phyloP scores from a whole-genome alignment of 2,113 vertebrate species.

The Tretioscincus oriximinensis region DNA sequence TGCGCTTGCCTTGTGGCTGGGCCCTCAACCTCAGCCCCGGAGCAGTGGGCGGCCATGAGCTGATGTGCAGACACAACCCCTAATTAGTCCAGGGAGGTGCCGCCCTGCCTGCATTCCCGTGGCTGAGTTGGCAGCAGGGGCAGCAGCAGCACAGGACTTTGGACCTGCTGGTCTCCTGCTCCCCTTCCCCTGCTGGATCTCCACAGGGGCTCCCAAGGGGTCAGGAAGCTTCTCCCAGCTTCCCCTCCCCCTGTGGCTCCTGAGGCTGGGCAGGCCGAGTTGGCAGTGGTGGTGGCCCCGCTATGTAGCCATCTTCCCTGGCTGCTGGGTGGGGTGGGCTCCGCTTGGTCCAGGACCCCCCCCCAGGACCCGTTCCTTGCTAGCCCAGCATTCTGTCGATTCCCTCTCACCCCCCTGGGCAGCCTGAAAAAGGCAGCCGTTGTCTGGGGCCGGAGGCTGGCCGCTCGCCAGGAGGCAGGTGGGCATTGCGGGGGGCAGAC shows the following conservation, averaged over 20 bases:
- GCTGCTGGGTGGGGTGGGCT: too few relatives aligned
- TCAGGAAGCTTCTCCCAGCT: not conserved
- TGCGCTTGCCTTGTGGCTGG: not conserved
- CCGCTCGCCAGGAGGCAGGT: not conserved
- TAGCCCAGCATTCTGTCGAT: not conserved
- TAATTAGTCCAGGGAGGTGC: not conserved
- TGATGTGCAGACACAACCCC: not conserved
- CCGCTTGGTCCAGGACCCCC: too few relatives aligned
- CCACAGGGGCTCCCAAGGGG: not conserved
- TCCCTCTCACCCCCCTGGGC: not conserved
- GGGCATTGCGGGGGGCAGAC: not conserved
- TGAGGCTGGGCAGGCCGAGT: too few relatives aligned
- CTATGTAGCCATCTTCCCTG: not conserved
- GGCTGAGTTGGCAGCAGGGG: not conserved
- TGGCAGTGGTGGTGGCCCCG: too few relatives aligned
- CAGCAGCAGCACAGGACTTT: not conserved
- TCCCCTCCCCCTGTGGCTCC: too few relatives aligned
- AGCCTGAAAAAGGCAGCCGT: constrained; percentile 42
- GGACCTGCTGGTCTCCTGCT: not conserved
- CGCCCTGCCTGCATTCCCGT: not conserved
- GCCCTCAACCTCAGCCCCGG: not conserved
- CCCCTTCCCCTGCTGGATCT: not conserved
- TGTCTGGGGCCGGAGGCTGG: constrained; percentile 28
- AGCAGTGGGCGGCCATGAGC: not conserved
- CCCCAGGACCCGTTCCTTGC: accelerated